Evolutionary conservation across 2,113 vertebrate genomes (phyloP).

Genomic region (Corapipo altera): DNA sequence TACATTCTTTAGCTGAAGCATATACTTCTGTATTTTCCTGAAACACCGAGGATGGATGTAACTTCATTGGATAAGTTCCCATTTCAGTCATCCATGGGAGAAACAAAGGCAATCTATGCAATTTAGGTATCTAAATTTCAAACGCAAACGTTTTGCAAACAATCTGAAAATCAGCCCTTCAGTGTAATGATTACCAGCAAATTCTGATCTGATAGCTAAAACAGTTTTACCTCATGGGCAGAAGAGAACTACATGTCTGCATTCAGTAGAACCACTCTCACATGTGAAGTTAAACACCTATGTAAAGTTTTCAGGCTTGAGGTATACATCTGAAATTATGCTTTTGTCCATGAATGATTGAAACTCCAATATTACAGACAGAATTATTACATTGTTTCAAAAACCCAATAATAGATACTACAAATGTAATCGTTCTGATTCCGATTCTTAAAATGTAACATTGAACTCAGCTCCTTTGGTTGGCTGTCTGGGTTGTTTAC

Average conservation of each 20-base stretch:
- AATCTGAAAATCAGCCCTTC: not conserved
- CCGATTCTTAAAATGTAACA: not conserved
- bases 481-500: not conserved
- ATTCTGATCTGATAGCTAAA: not conserved
- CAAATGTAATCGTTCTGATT: not conserved
- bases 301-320: not conserved
- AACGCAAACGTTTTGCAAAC: not conserved
- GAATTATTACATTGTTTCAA: not conserved
- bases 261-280: not conserved
- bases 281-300: accelerated
- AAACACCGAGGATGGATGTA: not conserved
- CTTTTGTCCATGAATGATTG: not conserved
- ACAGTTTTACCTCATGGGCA: not conserved
- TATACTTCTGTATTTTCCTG: not conserved
- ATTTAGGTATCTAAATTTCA: not conserved
- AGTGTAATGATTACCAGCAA: not conserved
- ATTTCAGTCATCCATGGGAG: not conserved
- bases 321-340: not conserved
- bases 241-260: not conserved
- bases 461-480: not conserved
- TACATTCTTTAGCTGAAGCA: not conserved
- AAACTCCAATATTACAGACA: not conserved
- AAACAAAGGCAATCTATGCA: not conserved
- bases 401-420: not conserved
- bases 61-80: not conserved